A percentile compares a stretch with the other conserved stretches of the same genome.
Conservation (phyloP, 2,888 invertebrate genomes). For the Dinocampus coccinellae region DNA sequence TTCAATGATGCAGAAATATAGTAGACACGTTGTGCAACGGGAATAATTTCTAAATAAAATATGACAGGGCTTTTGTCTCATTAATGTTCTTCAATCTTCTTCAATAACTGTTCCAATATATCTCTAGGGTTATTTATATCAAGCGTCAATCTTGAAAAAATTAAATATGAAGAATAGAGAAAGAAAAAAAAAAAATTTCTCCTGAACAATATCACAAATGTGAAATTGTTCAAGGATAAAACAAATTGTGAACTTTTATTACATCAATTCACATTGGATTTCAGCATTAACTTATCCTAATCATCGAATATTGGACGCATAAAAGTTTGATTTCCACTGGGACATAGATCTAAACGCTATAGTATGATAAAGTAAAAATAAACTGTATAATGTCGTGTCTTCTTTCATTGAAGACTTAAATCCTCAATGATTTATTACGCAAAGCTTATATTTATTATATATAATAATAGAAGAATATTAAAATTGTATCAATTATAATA, state of each 20-base stretch:
- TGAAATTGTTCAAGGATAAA: constrained; percentile 58
- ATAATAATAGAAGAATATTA: not conserved
- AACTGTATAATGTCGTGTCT: too few species aligned
- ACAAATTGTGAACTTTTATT: constrained; percentile 44
- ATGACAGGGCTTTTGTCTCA: too few species aligned
- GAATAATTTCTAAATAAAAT: too few species aligned
- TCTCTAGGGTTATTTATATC: too few species aligned
- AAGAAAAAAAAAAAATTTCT: too few species aligned
- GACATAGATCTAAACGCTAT: constrained; percentile 17
- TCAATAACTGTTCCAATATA: too few species aligned
- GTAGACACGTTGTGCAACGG: constrained; percentile 41
- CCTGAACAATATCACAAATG: constrained; percentile 50
- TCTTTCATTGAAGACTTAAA: not conserved
- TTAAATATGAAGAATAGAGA: too few species aligned
- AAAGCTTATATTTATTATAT: not conserved
- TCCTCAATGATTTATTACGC: not conserved
- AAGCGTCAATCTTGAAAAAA: too few species aligned
- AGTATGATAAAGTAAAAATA: not conserved
- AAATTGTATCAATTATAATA: too few species aligned
- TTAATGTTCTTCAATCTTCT: too few species aligned
- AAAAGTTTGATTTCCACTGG: constrained; percentile 58
- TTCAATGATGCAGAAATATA: constrained; percentile 27
- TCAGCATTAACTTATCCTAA: constrained; percentile 60
- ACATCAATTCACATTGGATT: constrained; percentile 44
- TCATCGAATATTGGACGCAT: constrained; percentile 50